Evolutionary conservation across 1,140 invertebrate species (phyloP).

Genomic region (Leptinotarsa defecta): DNA sequence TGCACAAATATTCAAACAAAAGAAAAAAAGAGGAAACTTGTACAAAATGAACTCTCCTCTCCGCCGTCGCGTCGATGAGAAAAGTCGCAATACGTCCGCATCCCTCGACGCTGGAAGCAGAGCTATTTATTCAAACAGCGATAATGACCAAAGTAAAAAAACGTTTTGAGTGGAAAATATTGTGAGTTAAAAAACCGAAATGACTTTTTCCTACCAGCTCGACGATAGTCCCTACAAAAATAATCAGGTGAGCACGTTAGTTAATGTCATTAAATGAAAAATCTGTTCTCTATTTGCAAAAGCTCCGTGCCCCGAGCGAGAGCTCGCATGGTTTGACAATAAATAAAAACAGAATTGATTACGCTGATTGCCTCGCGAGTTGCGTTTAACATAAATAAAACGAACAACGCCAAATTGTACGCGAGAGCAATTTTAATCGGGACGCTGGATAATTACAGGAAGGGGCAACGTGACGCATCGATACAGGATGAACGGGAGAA

Average conservation of each 20-base stretch:
- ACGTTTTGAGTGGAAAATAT: too few species aligned
- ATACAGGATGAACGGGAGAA: background rate
- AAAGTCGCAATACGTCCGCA: too few species aligned
- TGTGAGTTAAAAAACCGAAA: too few species aligned
- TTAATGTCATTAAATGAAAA: slow-evolving; percentile 19
- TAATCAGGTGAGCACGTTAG: background rate
- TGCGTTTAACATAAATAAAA: slow-evolving; percentile 52
- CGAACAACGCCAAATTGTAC: slow-evolving; percentile 31
- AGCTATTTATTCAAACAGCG: too few species aligned
- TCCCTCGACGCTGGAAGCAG: too few species aligned
- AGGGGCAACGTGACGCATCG: background rate
- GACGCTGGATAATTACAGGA: slow-evolving; percentile 33
- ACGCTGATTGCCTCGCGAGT: slow-evolving; percentile 47
- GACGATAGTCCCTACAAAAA: background rate
- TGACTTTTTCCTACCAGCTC: too few species aligned
- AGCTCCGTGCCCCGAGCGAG: slow-evolving; percentile 12
- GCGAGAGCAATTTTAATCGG: slow-evolving; percentile 44
- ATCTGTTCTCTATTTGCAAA: slow-evolving; percentile 27
- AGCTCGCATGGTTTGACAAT: slow-evolving; percentile 30
- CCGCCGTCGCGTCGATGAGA: too few species aligned
- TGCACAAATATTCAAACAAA: too few species aligned
- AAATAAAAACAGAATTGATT: slow-evolving; percentile 50
- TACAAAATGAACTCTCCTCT: too few species aligned
- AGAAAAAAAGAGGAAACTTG: too few species aligned
- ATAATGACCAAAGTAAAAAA: too few species aligned